These are phyloP conservation scores for Gobiocypris rarus DNA, from an alignment of 2,113 vertebrate genomes.

Conservation along the genomic window DNA sequence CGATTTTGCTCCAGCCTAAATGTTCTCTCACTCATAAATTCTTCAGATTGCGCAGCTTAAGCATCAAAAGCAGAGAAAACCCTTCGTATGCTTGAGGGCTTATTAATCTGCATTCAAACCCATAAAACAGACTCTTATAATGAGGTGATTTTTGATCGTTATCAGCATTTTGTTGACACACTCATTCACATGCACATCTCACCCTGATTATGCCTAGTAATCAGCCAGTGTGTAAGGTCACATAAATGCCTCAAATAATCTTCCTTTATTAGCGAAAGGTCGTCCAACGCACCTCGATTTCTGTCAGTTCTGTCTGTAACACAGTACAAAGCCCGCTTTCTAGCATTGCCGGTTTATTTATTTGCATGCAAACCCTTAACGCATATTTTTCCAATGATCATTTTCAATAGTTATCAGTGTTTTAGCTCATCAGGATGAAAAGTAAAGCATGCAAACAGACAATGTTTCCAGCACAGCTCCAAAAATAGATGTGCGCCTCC, in stretches of 20 bases:
- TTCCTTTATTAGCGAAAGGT: neutral
- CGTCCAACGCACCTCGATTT: neutral
- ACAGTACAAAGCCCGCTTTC: neutral
- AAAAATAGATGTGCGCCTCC: constrained; percentile 19
- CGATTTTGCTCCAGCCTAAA: no score
- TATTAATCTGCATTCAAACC: neutral
- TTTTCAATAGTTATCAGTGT: no score
- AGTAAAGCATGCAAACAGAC: neutral
- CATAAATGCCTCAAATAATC: neutral
- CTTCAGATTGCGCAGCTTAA: neutral
- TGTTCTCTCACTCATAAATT: neutral
- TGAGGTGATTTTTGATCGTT: neutral
- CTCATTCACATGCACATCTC: neutral
- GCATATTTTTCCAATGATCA: neutral
- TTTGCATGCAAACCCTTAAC: neutral
- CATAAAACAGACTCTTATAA: neutral
- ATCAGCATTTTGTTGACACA: neutral
- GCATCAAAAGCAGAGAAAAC: neutral
- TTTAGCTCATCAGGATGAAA: no score
- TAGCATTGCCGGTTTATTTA: neutral
- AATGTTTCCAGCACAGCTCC: neutral
- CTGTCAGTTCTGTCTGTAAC: neutral
- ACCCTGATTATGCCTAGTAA: neutral
- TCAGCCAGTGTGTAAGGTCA: neutral
- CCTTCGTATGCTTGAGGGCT: neutral